Conservation (phyloP, 2,113 vertebrate genomes). For the Puntigrus tetrazona region DNA sequence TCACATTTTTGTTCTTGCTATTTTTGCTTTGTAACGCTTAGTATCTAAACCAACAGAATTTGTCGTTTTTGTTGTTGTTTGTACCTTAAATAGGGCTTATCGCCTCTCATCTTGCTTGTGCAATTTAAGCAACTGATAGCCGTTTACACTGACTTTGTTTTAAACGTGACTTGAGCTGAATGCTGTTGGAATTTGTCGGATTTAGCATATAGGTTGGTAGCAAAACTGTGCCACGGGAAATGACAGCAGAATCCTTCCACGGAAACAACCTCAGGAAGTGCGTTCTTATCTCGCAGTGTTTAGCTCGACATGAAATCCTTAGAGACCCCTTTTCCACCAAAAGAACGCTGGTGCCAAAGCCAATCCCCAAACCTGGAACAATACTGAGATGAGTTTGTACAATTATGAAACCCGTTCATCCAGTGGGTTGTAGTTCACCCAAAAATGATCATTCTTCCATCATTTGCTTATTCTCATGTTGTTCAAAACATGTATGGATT, state of each 20-base stretch:
- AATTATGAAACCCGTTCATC: neutral
- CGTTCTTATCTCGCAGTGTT: slow-evolving; percentile 39
- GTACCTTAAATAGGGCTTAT: neutral
- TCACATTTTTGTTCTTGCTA: neutral
- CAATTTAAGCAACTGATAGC: neutral
- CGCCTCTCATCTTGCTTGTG: neutral
- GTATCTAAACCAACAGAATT: neutral
- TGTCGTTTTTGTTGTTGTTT: neutral
- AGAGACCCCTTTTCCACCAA: slow-evolving; percentile 9
- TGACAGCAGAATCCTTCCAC: slow-evolving; percentile 32
- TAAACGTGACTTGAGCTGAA: neutral
- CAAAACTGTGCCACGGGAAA: slow-evolving; percentile 43
- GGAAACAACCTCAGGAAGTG: slow-evolving; percentile 41
- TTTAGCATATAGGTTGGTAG: neutral
- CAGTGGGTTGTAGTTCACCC: too few relatives aligned
- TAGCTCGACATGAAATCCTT: slow-evolving; percentile 2
- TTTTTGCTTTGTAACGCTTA: neutral
- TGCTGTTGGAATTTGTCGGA: neutral
- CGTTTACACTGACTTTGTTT: neutral
- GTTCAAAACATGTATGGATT: neutral
- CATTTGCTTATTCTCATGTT: neutral
- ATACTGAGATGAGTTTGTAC: neutral
- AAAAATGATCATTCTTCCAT: neutral
- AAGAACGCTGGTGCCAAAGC: neutral
- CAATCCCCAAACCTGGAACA: neutral